phyloP scores from a whole-genome alignment of 1,140 invertebrate species.

The Ceratitis capitata region DNA sequence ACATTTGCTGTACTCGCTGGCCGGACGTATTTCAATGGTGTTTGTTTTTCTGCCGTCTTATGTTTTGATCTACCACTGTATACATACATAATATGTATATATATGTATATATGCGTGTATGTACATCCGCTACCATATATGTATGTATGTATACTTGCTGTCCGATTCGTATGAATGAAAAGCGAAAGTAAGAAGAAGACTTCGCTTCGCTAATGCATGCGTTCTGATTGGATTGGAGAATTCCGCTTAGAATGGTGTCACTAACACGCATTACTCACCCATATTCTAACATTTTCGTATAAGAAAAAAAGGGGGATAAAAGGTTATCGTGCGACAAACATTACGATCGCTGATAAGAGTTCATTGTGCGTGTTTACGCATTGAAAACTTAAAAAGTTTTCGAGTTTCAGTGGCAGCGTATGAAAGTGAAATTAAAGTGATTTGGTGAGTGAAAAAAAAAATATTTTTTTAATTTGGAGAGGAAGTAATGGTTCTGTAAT shows the following conservation, averaged over 20 bases:
- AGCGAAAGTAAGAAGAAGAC: neutral
- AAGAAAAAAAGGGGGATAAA: neutral
- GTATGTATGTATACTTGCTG: too few species aligned
- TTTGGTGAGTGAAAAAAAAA: too few species aligned
- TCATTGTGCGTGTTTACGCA: slow-evolving; percentile 22
- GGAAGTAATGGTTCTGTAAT: too few species aligned
- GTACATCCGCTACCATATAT: neutral
- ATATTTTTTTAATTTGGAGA: too few species aligned
- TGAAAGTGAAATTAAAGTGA: too few species aligned
- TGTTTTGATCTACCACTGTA: neutral
- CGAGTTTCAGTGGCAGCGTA: too few species aligned
- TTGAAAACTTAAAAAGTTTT: neutral
- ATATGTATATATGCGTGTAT: neutral
- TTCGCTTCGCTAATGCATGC: neutral
- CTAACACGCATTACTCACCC: neutral
- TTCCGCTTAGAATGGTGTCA: neutral
- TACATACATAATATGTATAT: neutral
- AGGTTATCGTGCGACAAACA: slow-evolving; percentile 28
- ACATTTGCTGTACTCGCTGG: neutral
- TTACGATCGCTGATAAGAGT: slow-evolving; percentile 29
- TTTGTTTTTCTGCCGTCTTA: neutral
- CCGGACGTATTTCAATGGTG: neutral
- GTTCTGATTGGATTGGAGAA: too few species aligned
- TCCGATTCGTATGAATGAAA: neutral
- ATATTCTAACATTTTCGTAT: too few species aligned